These are phyloP conservation scores for Rhea pennata DNA, from an alignment of 2,113 vertebrate genomes.

Conservation along the genomic window DNA sequence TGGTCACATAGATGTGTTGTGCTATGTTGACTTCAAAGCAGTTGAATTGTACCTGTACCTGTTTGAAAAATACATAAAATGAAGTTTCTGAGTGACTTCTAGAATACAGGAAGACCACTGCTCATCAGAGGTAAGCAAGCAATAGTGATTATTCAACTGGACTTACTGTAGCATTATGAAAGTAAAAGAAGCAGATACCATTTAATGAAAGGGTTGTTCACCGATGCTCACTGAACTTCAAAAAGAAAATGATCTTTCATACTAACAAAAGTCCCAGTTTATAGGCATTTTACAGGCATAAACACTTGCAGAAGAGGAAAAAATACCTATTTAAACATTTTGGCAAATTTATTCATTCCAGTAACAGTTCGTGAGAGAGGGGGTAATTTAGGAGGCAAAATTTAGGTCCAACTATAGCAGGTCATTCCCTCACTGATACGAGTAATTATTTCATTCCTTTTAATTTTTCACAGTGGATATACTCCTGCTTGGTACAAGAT, in stretches of 20 bases:
- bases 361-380: neutral
- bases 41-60: slow-evolving; percentile 86
- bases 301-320: neutral
- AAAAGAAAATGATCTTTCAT: neutral
- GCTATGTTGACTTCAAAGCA: slow-evolving; percentile 79
- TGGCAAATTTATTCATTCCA: neutral
- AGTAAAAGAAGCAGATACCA: neutral
- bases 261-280: neutral
- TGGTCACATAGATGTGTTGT: slow-evolving; percentile 80
- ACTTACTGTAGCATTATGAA: neutral
- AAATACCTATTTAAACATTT: neutral
- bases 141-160: neutral
- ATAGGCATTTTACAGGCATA: neutral
- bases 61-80: slow-evolving; percentile 34
- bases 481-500: neutral
- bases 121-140: neutral
- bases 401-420: neutral
- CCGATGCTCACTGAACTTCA: neutral
- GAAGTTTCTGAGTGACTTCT: neutral
- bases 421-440: neutral
- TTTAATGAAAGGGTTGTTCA: neutral
- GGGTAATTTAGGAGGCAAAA: neutral
- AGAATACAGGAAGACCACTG: neutral
- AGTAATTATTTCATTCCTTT: neutral
- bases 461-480: neutral